Base-by-base conservation (phyloP, 2,888 invertebrate genomes). In the Chrysotoxum bicinctum region DNA sequence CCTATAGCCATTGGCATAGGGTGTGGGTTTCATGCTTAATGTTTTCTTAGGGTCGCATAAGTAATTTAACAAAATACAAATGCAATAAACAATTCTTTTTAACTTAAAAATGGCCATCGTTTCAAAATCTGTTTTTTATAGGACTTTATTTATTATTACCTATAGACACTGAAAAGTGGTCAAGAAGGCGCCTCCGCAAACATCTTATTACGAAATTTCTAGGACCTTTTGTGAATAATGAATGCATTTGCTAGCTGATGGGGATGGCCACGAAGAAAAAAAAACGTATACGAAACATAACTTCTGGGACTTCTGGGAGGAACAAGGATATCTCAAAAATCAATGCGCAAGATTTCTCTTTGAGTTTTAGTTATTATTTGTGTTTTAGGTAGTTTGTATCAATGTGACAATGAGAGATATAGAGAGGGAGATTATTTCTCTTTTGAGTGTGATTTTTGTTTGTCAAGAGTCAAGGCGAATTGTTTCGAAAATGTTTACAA, bases 321-420 rank as follows among this genome's bases (percentile, higher is more conserved):
- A 77, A 73, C 54, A 69, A 77, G 81, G 81, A 30, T 45, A 56
- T 73, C 64, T 74, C 16, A 70, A 68, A 74, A 69, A 81, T 77
- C 43, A 81, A 54, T 81, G 85, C 85, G 85, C 85, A 85, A 64
- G 72, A 58, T 69, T 48, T 81, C 80, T 35, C 58, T 37, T 58
- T 35, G 35, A 32, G 54, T 19, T 19, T n/a, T 56, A n/a, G 23
- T 56, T 30, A 56, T 58, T 58, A 30, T 43, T 35, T 58, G 19
- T 35, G n/a, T n/a, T n/a, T 58, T 21, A 8, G 12, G 7, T 35
- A 35, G 0, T 37, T 37, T 21, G 6, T 8, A 0, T 43, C 16
- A 58, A 14, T 21, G 0, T 35, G 21, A 19, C 12, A 37, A 14
- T 58, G 37, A 21, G 58, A 58, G 21, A 6, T 19, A 54, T n/a